Base-by-base conservation (phyloP, 2,797 vertebrate species). In the Thamnophis elegans region DNA sequence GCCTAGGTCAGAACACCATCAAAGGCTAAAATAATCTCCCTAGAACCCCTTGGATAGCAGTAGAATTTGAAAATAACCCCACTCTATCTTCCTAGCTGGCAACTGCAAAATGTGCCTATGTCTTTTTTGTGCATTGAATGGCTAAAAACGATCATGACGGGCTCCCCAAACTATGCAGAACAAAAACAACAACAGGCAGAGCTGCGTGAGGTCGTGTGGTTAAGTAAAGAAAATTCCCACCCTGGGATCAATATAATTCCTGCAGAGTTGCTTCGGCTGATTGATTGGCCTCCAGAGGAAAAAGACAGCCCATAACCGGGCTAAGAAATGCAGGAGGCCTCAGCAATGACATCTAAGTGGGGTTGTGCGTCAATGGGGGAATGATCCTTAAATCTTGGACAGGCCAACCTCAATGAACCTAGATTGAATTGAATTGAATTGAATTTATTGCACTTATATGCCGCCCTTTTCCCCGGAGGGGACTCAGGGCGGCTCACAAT, bases 21-120 rank as follows among this genome's bases (percentile, higher is more conserved):
- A 28, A 85, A 92, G 91, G 89, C 86, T 87, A 95, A 82, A 56
- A 60, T 91, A 87, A 22, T 89, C 54, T 90, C 73, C 78, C 78
- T 91, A 22, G 87, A 93, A 92, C 93, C 87, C 54, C 90, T 6
- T 47, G 25, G 47, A 89, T 42, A 42, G 32, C 62, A 47, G 92
- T 2, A 94, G 53, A 91, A 68, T 92, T 95, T 85, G 86, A 96
- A 93, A 93, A 96, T 10, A 59, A 59, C 58, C 22, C 73, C 59
- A 93, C 94, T 95, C 93, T 92, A 94, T 93, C 93, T 94, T 89
- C 55, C 91, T 65, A 95, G 93, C 95, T 97, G 92, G 91, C 53
- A 62, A 78, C 94, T 93, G 78, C 88, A 95, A 91, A 91, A 60
- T 13, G 28, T n/a, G 13, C 32, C 4, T n/a, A 6, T 28, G 93